These are phyloP conservation scores for Melanotaenia nigrans DNA, from an alignment of 2,797 vertebrate species.

Conservation along the genomic window DNA sequence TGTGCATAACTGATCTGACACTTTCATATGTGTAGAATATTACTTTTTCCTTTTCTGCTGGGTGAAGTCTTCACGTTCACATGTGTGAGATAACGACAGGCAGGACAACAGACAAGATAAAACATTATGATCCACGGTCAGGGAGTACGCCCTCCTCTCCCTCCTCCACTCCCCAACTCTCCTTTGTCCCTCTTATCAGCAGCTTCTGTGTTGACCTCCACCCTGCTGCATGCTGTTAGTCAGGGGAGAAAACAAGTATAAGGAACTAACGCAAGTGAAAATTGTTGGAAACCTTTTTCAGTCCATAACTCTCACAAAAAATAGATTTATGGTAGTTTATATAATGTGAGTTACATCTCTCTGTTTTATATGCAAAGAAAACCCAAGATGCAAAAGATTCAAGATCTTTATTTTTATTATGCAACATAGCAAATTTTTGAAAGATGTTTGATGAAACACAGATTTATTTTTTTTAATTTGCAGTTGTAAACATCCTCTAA, in stretches of 20 bases:
- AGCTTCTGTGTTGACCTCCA: conserved; percentile 74
- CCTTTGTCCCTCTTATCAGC: conserved; percentile 71
- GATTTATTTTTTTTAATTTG: conserved; percentile 8
- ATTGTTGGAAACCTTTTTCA: conserved; percentile 40
- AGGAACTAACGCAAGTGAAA: conserved; percentile 48
- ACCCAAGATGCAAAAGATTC: background rate
- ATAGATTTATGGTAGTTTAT: background rate
- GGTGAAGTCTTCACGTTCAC: conserved; percentile 47
- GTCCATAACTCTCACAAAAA: conserved; percentile 15
- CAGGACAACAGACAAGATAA: conserved; percentile 80
- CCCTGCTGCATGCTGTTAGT: conserved; percentile 65
- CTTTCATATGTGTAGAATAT: conserved; percentile 28
- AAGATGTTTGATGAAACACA: background rate
- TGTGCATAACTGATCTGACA: background rate
- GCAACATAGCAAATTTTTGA: no score
- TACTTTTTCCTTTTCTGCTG: conserved; percentile 20
- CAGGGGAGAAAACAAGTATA: conserved; percentile 51
- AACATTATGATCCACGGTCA: conserved; percentile 69
- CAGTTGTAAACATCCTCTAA: conserved; percentile 16
- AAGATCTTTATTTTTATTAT: no score
- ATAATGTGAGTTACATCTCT: conserved; percentile 10
- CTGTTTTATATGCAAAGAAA: background rate
- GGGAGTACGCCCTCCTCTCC: conserved; percentile 68
- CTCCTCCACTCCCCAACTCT: conserved; percentile 57
- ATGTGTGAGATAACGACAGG: conserved; percentile 65